Conservation (phyloP, 2,888 invertebrate species). For the Tipula confusa region DNA sequence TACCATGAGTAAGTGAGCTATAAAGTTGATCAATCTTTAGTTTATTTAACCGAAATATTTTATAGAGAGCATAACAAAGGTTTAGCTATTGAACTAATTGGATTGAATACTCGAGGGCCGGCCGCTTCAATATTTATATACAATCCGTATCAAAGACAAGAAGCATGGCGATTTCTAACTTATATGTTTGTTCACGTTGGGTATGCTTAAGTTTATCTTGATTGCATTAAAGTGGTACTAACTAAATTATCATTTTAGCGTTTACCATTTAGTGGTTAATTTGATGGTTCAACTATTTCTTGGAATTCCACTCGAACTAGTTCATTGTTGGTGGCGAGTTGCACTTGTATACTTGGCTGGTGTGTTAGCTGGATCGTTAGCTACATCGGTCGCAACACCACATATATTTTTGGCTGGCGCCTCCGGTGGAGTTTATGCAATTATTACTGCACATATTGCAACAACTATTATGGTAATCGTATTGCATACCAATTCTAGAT, state of each 20-base stretch:
- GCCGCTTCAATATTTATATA: slow-evolving; percentile 80
- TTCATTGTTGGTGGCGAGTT: slow-evolving; percentile 93
- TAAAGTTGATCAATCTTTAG: neutral
- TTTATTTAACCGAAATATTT: neutral
- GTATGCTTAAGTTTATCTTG: slow-evolving; percentile 55
- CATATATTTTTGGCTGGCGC: slow-evolving; percentile 83
- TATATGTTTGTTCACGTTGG: slow-evolving; percentile 97
- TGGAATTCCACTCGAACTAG: slow-evolving; percentile 93
- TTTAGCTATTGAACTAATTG: slow-evolving; percentile 37
- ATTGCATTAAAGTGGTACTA: slow-evolving; percentile 78
- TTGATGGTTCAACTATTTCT: slow-evolving; percentile 86
- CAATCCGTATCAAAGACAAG: slow-evolving; percentile 75
- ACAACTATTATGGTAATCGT: slow-evolving; percentile 63
- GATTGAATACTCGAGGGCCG: slow-evolving; percentile 62
- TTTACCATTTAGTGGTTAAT: slow-evolving; percentile 45
- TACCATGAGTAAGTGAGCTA: slow-evolving; percentile 45
- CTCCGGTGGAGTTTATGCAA: slow-evolving; percentile 90
- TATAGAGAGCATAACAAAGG: neutral
- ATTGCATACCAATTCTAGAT: neutral
- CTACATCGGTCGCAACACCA: slow-evolving; percentile 76
- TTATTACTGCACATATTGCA: slow-evolving; percentile 89
- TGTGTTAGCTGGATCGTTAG: slow-evolving; percentile 78
- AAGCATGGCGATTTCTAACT: slow-evolving; percentile 89
- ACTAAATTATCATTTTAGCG: neutral
- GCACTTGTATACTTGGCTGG: slow-evolving; percentile 77